Evolutionary conservation across 35 echinoderm and acorn worm species (phyloP), one percentile per base, ranked within the genome.

Genomic region (Apostichopus japonicus): DNA sequence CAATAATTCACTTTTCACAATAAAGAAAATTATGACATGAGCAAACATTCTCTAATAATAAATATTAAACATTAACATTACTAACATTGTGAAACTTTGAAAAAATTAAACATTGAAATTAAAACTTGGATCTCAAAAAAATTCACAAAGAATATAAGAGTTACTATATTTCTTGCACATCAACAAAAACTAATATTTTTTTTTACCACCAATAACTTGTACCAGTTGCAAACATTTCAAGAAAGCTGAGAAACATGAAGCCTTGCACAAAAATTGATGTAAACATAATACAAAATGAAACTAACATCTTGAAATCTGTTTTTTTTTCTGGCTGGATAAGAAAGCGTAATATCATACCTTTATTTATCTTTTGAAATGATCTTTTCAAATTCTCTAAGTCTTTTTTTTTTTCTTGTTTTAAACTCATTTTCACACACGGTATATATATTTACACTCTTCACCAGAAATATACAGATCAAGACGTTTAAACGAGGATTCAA

Each of bases 401-500:
- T 92, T 67, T 83, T 72, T 53, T 70, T 11, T 92, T 72, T 94
- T 86, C 22, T 91, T 91, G 14, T 84, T 91, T 76, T 84, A 91
- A 90, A 94, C 67, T 87, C 77, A 86, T 92, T 93, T 93, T 94
- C 88, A 94, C 93, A 92, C 89, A 90, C 80, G 72, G 88, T 91
- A 86, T 72, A 84, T 84, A 91, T 91, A 90, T 94, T 91, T 91
- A 94, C 86, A 94, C 79, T 93, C 65, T 94, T 91, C 88, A 92
- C 93, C 93, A 94, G 93, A 94, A 94, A 94, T 94, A 94, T 94
- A 94, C 93, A 94, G 77, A 94, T 94, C 78, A 94, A 92, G 55
- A 91, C 88, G 87, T 82, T 80, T 89, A 89, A 89, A 89, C 21
- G 86, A 89, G 86, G 67, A 72, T 89, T 67, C 86, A 89, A 89